These are phyloP conservation scores for Pelosia muscerda DNA, from an alignment of 2,888 invertebrate species.

Conservation along the genomic window DNA sequence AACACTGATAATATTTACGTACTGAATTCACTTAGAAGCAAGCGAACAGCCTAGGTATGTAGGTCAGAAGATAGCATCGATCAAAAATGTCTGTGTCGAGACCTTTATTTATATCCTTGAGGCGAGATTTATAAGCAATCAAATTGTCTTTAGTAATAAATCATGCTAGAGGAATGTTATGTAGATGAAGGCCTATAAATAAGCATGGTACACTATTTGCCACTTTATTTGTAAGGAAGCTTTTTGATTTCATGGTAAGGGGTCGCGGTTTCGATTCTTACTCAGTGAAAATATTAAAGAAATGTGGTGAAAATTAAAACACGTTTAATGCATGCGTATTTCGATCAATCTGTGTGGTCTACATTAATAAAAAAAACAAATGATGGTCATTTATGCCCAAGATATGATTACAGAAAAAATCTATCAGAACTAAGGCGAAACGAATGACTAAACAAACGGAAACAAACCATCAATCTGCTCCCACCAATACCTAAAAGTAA, in stretches of 20 bases:
- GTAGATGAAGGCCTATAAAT: slow-evolving; percentile 36
- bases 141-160: slow-evolving; percentile 36
- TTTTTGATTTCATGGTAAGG: not conserved
- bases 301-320: too few species aligned
- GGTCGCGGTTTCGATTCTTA: not conserved
- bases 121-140: slow-evolving; percentile 40
- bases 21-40: not conserved
- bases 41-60: slow-evolving; percentile 8
- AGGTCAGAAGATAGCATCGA: slow-evolving; percentile 34
- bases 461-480: slow-evolving; percentile 26
- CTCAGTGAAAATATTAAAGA: not conserved
- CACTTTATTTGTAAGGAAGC: not conserved
- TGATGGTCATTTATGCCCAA: not conserved
- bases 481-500: slow-evolving; percentile 30
- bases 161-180: slow-evolving; percentile 25
- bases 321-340: not conserved
- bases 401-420: not conserved
- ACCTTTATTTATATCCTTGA: slow-evolving; percentile 43
- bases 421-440: not conserved
- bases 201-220: not conserved
- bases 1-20: not conserved
- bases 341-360: not conserved
- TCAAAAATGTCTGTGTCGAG: slow-evolving; percentile 33
- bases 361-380: not conserved
- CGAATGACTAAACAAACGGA: slow-evolving; percentile 10